Base-by-base conservation (phyloP, 1,140 invertebrate genomes). In the Eumaeus atala region DNA sequence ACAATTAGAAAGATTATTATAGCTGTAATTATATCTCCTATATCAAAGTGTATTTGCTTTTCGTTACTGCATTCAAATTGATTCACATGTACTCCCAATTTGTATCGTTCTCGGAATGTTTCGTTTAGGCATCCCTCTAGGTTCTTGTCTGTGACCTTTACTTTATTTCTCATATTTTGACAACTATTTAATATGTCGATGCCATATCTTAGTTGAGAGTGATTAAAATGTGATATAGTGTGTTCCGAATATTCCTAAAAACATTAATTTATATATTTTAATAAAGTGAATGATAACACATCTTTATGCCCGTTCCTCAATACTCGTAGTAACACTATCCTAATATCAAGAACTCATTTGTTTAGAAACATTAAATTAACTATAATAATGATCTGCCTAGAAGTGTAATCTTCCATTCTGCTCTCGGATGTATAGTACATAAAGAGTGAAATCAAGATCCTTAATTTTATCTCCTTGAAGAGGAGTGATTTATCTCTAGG, bases 181-280 rank as follows among this genome's bases (percentile, higher is more conserved):
- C 76, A 82, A 8, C 61, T 66, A 11, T 67, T 48, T 4, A 64
- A 62, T 7, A 76, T 53, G 51, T 76, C 78, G 0, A 82, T 42
- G 0, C 76, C 70, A 35, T 68, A 57, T 52, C 62, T 51, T 18
- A 81, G 28, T 54, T 58, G 48, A 10, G 70, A 58, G 33, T 72
- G 72, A 56, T 81, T 74, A 51, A 61, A 77, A 54, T 76, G 74
- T 18, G 38, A 64, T 21, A 48, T 21, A 18, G 8, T 59, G 11
- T 65, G 55, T 11, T 62, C 54, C 1, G 77, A 78, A 58, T 75
- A 77, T 59, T 71, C 65, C 72, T 77, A 62, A 34, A 75, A 66
- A 28, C 12, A 28, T 11, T 52, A 54, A 48, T 28, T 28, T 28
- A 48, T 49, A 54, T 54, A 36, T 50, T 16, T 55, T 3, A 17